Evolutionary conservation across 2,113 vertebrate genomes (phyloP), one percentile per base, ranked within the genome.

Genomic region (Hippocampus guttulatus): DNA sequence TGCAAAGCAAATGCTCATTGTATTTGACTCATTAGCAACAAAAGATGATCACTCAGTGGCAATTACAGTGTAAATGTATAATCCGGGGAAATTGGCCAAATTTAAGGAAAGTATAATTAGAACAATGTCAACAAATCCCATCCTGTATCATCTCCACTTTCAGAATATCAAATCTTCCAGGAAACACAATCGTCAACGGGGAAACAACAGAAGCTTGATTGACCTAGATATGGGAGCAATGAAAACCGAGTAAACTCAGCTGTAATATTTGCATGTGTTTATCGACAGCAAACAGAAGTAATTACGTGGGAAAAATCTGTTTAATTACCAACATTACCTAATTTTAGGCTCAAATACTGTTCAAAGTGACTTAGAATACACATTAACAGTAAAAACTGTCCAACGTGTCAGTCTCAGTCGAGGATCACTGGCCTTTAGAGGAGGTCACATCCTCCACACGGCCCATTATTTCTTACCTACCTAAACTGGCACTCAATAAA

Each of bases 1-100:
- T 45, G 30, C 61, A 55, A 76, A 68, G 82, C 76, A 84, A 82
- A 83, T 74, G 68, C 27, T 27, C 83, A 73, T 81, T 86, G 76
- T 82, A 68, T 67, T 69, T 67, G 60, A 81, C 64, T 51, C 38
- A 67, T 71, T 63, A 70, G 58, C 61, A 69, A 64, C 62, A 63
- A 52, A 80, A 85, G 78, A 86, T 86, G 76, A 75, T 57, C 51
- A 41, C 58, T 65, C 79, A 83, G 64, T 75, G 55, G 73, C 78
- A 84, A 91, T 91, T 90, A 58, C 27, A 64, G 0, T 57, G 67
- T 45, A 89, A 65, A 58, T 41, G 25, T 64, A 38, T 74, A 51
- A 41, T 8, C 4, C 14, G 68, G 55, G 27, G 49, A 61, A 68
- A 75, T 78, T 68, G 61, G 54, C 27, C 40, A 45, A 67, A 55